Base-by-base conservation (phyloP, 2,888 invertebrate species). In the Eurytoma adleriae region DNA sequence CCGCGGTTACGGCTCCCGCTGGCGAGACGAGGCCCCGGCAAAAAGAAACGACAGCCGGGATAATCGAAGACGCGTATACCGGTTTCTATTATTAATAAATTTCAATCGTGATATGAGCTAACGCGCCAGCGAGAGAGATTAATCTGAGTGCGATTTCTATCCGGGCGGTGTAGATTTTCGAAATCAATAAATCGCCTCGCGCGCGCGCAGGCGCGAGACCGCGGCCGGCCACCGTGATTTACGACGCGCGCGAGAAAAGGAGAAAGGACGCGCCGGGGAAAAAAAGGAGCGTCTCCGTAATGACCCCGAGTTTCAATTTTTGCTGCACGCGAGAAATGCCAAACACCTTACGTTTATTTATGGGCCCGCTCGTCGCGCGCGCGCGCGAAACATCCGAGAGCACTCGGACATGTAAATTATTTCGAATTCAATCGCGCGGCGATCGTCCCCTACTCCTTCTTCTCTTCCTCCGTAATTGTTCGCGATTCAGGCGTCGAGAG, bases 51-150 rank as follows among this genome's bases (percentile, higher is more conserved):
- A 57, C 24, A 64, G 50, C 12, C 56, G 18, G 2, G 24, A 59
- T 20, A 75, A 72, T 61, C 56, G 76, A 80, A 79, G 54, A 79
- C 67, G 79, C 59, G 30, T 27, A 77, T 79, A 87, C 89, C 87
- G 87, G 88, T 88, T 88, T 85, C 87, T 87, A 87, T 88, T 89
- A 88, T 87, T 88, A 87, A 89, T 89, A 88, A 88, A 88, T 89
- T 88, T 86, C 85, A 88, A 88, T 87, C 85, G 85, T 85, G 76
- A 73, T 81, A 76, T 30, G 24, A 48, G 16, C 85, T 85, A 86
- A 84, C 85, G 83, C 79, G 71, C 57, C 18, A 24, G 48, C 64
- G 80, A 77, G 82, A 81, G 83, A 85, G 85, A 87, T 88, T 88
- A 87, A 87, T 88, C 86, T 85, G 84, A 76, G 84, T 75, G 84